Evolutionary conservation across 2,888 invertebrate species (phyloP).

Genomic region (Priocnemis perturbator): DNA sequence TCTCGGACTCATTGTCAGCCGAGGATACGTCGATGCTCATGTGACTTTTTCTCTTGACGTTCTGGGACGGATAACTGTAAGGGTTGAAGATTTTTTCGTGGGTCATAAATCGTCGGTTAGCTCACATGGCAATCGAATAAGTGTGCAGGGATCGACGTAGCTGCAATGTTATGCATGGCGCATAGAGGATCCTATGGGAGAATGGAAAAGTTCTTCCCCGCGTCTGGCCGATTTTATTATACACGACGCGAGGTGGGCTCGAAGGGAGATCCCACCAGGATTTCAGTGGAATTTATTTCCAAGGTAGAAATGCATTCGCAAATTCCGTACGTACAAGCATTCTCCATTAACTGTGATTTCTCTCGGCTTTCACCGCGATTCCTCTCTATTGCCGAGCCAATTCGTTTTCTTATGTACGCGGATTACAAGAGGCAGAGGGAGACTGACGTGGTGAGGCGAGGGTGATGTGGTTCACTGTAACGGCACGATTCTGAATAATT

Average conservation of each 20-base stretch:
- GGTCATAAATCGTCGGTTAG: no score
- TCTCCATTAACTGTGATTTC: slow-evolving; percentile 11
- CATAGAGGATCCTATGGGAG: neutral
- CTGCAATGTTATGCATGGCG: no score
- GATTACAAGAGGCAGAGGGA: no score
- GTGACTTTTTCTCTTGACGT: no score
- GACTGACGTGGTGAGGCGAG: neutral
- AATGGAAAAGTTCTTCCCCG: neutral
- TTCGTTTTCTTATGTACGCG: slow-evolving; percentile 6
- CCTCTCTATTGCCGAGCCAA: neutral
- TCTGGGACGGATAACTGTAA: no score
- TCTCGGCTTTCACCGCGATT: slow-evolving; percentile 1
- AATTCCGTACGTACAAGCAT: slow-evolving; percentile 9
- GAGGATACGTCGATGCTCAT: no score
- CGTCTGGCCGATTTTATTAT: neutral
- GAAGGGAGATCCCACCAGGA: slow-evolving; percentile 7
- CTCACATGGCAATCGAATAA: no score
- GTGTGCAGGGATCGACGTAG: no score
- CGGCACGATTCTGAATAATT: no score
- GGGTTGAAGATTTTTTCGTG: no score
- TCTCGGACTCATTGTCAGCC: no score
- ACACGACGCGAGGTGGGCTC: slow-evolving; percentile 6
- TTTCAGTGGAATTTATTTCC: slow-evolving; percentile 6
- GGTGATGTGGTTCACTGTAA: neutral
- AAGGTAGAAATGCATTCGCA: slow-evolving; percentile 10